phyloP scores from a whole-genome alignment of 2,797 vertebrate genomes.

The Onychomys arenicola region DNA sequence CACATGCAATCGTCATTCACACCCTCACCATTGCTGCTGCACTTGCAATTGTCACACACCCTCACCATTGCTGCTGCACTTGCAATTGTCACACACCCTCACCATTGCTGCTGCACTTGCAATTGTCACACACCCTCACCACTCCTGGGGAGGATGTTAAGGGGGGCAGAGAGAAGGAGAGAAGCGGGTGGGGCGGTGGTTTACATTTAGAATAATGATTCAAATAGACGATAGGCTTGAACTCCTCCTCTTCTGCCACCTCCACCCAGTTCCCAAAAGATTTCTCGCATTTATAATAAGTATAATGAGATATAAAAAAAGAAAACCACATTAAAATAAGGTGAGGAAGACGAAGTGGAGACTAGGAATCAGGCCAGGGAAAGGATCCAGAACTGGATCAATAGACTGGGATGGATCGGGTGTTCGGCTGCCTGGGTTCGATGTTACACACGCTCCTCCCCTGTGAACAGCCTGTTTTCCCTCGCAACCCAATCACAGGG shows the following conservation, averaged over 20 bases:
- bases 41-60: no score
- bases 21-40: no score
- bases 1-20: no score
- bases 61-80: no score
- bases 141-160: background rate
- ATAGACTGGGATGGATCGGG: background rate
- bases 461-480: background rate
- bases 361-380: background rate
- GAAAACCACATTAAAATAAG: constrained; percentile 3
- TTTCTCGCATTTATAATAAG: constrained; percentile 28
- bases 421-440: background rate
- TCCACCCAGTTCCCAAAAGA: constrained; percentile 39
- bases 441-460: background rate
- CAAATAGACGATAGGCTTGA: background rate
- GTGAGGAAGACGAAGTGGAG: background rate
- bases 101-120: no score
- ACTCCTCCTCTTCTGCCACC: constrained; percentile 47
- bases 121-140: no score
- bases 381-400: background rate
- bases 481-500: background rate
- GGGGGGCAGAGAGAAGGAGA: no score
- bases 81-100: no score
- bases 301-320: constrained; percentile 51
- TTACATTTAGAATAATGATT: background rate
- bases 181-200: background rate